Conservation (phyloP, 2,797 vertebrate genomes). For the Varecia variegata region DNA sequence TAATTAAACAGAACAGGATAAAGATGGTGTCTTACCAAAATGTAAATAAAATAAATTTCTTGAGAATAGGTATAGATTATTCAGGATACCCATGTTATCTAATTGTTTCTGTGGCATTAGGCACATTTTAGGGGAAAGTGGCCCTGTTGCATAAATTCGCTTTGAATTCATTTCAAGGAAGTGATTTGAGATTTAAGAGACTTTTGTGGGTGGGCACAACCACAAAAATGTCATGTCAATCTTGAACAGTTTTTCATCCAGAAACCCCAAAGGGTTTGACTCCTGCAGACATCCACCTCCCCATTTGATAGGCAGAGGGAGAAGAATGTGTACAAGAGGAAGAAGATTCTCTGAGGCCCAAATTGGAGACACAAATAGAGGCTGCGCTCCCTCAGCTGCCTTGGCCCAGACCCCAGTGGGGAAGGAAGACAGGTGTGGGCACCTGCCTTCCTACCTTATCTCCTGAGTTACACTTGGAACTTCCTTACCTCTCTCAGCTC, state of each 20-base stretch:
- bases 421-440: accelerated
- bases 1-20: not conserved
- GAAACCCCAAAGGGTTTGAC: not conserved
- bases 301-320: not conserved
- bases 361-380: not conserved
- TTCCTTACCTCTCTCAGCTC: not conserved
- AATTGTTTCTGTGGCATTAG: not conserved
- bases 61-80: not conserved
- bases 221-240: not conserved
- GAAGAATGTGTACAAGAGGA: not conserved
- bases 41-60: not conserved
- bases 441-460: too few relatives aligned
- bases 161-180: slow-evolving; percentile 22
- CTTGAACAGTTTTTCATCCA: not conserved
- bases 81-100: not conserved
- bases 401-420: not conserved
- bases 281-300: not conserved
- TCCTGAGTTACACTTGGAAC: not conserved
- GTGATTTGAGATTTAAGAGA: slow-evolving; percentile 5
- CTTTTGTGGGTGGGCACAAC: not conserved
- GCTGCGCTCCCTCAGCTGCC: not conserved
- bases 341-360: not conserved
- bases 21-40: not conserved
- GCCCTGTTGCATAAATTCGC: not conserved
- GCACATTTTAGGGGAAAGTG: not conserved